Base-by-base conservation (phyloP, 2,888 invertebrate species). In the Macropis europaea region DNA sequence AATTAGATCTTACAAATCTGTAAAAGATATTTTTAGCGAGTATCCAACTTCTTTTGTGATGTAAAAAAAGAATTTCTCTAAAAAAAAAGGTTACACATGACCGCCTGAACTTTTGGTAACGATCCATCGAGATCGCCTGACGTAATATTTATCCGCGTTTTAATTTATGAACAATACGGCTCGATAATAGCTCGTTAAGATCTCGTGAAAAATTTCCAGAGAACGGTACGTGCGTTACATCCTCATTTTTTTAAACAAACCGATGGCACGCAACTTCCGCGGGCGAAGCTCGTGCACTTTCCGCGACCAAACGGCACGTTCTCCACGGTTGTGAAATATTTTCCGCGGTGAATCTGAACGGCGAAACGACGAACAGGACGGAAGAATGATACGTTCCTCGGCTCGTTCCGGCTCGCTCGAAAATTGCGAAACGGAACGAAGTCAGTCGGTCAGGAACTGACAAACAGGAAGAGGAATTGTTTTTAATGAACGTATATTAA, bases 401-500 rank as follows among this genome's bases (percentile, higher is more conserved):
- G n/a, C 13, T 13, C 6, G 6, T 17, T 22, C 5, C 11, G 9
- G 30, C 69, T 57, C 43, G 36, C 50, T 19, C 36, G 4, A 11
- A 9, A 2, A 4, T 54, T 53, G 26, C 26, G 34, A 48, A 54
- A 69, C n/a, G n/a, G n/a, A n/a, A n/a, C n/a, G n/a, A n/a, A n/a
- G n/a, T n/a, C n/a, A n/a, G n/a, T n/a, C n/a, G n/a, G n/a, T n/a
- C n/a, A n/a, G n/a, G n/a, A n/a, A n/a, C n/a, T 6, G 17, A 32
- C 0, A 72, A 72, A 59, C 74, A 59, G 74, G 67, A 74, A 72
- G 48, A n/a, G 26, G 7, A 19, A 38, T 34, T 26, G 2, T 47
- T 38, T 40, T 9, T n/a, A 19, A 42, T 9, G 19, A n/a, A 24
- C 26, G 11, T 77, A 77, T 74, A 77, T 77, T 50, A 72, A 50